Base-by-base conservation (phyloP, 1,140 invertebrate species). In the Procambarus virginalis region DNA sequence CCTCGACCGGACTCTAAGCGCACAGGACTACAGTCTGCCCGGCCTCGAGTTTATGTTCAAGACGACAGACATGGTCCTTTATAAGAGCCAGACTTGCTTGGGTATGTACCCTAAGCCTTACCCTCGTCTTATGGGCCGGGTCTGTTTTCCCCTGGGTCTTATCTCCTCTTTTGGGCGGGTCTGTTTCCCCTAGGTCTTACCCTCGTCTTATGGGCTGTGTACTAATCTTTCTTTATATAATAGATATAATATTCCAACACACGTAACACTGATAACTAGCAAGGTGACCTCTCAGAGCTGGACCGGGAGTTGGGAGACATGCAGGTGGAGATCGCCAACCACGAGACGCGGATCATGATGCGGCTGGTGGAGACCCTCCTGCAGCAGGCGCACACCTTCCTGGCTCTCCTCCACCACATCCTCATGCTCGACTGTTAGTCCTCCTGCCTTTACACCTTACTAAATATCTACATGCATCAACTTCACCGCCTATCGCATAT, bases 281-380 rank as follows among this genome's bases (percentile, higher is more conserved):
- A 34, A 1, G 1, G 51, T 55, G 51, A 9, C 12, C 8, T 12
- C 51, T 8, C 93, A 97, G 97, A 97, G 93, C 92, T 98, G 87
- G 97, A 98, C 93, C 93, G 94, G 84, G 94, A 95, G 81, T 94
- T 97, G 55, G 97, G 97, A 14, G 97, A 97, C 93, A 96, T 96
- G 83, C 95, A 96, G 90, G 94, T 96, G 77, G 96, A 96, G 92
- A 97, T 98, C 92, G 95, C 96, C 92, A 96, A 97, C 81, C 95
- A 96, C 88, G 96, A 97, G 94, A 96, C 95, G 58, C 94, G 95
- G 75, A 96, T 97, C 91, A 96, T 97, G 94, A 94, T 96, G 93
- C 93, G 95, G 51, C 94, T 98, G 10, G 95, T 96, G 22, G 93
- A 95, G 87, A 95, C 95, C 60, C 94, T 97, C 22, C 93, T 96